Percentiles rank a stretch among this genome's conserved stretches.
phyloP scores from a whole-genome alignment of 2,113 vertebrate genomes.

The Xenopus borealis region DNA sequence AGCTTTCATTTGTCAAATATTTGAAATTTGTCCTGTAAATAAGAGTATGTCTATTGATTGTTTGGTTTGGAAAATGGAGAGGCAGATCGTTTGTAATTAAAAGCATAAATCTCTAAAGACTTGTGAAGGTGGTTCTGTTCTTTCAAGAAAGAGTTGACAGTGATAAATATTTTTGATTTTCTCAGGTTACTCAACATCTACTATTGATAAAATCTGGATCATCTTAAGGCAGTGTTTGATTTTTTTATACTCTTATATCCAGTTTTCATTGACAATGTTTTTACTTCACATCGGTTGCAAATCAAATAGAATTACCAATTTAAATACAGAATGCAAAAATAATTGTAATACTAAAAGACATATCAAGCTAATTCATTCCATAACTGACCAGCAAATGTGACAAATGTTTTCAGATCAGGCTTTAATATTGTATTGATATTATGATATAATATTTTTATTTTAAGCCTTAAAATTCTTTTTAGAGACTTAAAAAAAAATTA shows the following conservation, averaged over 20 bases:
- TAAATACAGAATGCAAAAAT: too few species aligned
- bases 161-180: slow-evolving; percentile 64
- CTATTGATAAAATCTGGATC: slow-evolving; percentile 8
- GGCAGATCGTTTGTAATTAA: slow-evolving; percentile 72
- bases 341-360: too few species aligned
- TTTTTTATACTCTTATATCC: slow-evolving; percentile 7
- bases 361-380: too few species aligned
- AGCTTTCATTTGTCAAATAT: slow-evolving; percentile 54
- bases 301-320: too few species aligned
- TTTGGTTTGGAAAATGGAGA: slow-evolving; percentile 59
- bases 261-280: neutral
- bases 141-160: slow-evolving; percentile 72
- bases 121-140: slow-evolving; percentile 65
- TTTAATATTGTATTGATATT: too few species aligned
- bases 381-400: too few species aligned
- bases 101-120: slow-evolving; percentile 69
- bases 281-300: neutral
- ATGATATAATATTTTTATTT: too few species aligned
- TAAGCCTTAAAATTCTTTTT: too few species aligned
- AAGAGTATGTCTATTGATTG: slow-evolving; percentile 67
- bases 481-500: too few species aligned
- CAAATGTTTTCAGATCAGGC: too few species aligned
- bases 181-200: slow-evolving; percentile 11
- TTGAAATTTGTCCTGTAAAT: slow-evolving; percentile 66
- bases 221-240: slow-evolving; percentile 5